phyloP scores from a whole-genome alignment of 2,888 invertebrate genomes.

The Galeopsomyia nigrocyanea region DNA sequence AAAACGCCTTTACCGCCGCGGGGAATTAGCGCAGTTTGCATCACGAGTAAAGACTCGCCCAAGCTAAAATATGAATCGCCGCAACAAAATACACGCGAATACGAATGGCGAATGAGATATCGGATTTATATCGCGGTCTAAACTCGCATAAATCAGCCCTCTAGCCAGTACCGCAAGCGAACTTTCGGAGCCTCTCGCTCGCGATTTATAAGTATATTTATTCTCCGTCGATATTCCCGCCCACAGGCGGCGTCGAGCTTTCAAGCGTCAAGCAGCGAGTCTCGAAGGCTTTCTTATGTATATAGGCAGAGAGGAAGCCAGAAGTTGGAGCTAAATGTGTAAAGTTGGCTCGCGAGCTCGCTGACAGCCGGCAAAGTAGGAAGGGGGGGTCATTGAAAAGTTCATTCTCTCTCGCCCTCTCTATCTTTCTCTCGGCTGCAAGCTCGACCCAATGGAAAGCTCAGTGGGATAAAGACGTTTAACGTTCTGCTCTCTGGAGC shows the following conservation, averaged over 20 bases:
- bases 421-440: too few species aligned
- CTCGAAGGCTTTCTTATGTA: neutral
- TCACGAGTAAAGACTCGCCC: constrained; percentile 7
- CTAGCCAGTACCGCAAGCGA: neutral
- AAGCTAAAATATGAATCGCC: neutral
- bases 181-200: constrained; percentile 17
- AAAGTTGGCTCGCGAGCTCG: constrained; percentile 29
- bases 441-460: neutral
- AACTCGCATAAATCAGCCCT: constrained; percentile 23
- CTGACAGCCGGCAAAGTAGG: constrained; percentile 6
- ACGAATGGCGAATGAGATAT: neutral
- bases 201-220: constrained; percentile 11
- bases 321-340: constrained; percentile 20
- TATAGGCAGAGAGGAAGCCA: neutral
- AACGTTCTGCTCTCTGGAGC: neutral
- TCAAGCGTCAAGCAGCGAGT: neutral
- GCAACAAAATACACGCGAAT: too few species aligned
- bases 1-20: neutral
- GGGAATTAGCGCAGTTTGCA: neutral
- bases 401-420: too few species aligned
- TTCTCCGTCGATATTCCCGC: constrained; percentile 5
- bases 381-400: constrained; percentile 32
- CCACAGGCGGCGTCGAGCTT: neutral
- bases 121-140: constrained; percentile 36
- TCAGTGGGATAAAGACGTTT: constrained; percentile 19